Evolutionary conservation across 2,113 vertebrate species (phyloP).

Genomic region (Pogonocichla stellata): DNA sequence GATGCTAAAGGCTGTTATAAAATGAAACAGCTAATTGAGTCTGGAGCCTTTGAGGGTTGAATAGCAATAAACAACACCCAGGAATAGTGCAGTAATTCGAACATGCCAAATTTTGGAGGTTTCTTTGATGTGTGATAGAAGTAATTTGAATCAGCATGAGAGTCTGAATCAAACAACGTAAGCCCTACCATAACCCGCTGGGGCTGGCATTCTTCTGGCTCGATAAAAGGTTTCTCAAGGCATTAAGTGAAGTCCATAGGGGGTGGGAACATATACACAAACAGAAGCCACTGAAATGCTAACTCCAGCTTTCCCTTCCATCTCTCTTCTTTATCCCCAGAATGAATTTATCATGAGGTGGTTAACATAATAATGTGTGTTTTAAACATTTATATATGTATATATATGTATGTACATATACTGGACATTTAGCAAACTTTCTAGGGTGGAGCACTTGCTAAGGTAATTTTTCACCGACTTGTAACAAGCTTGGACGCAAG

Average conservation of each 20-base stretch:
- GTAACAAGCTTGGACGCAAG: background rate
- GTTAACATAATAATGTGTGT: background rate
- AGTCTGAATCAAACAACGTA: conserved; percentile 11
- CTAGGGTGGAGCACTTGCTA: background rate
- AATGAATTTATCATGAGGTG: background rate
- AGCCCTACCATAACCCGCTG: background rate
- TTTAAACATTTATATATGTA: background rate
- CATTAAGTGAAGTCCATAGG: background rate
- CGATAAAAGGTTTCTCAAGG: conserved; percentile 27
- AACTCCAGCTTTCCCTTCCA: background rate
- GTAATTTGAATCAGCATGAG: conserved; percentile 43
- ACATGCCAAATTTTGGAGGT: background rate
- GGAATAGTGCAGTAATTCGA: conserved; percentile 2
- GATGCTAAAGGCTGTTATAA: conserved; percentile 4
- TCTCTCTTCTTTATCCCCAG: background rate
- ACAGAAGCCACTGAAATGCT: background rate
- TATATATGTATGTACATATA: too few species aligned
- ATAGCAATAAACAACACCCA: conserved; percentile 5
- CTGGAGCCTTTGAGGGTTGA: background rate
- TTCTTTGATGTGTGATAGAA: conserved; percentile 47
- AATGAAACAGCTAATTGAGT: conserved; percentile 32
- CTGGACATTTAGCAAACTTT: background rate
- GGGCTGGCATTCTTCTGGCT: background rate
- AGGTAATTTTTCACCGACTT: background rate
- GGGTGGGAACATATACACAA: background rate